Conservation (phyloP, 2,888 invertebrate species). For the Eremobia ochroleuca region DNA sequence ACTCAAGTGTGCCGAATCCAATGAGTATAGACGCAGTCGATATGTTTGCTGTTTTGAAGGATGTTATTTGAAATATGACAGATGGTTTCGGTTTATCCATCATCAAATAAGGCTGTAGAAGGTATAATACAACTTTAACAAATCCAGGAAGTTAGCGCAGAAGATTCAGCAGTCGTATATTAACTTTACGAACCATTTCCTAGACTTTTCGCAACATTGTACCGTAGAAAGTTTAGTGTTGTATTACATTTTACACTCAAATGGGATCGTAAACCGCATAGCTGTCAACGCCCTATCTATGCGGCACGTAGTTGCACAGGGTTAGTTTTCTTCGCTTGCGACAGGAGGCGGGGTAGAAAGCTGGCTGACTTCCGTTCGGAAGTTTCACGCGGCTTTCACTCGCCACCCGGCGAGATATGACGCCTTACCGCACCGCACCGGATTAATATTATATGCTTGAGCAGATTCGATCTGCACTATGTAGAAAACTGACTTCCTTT, state of each 20-base stretch:
- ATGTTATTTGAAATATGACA: conserved; percentile 43
- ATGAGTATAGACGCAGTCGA: conserved; percentile 13
- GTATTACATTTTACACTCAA: conserved; percentile 65
- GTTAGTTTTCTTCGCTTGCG: conserved; percentile 81
- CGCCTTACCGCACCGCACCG: conserved; percentile 72
- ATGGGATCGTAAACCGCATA: conserved; percentile 68
- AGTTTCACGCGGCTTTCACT: conserved; percentile 90
- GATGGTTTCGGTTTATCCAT: not conserved
- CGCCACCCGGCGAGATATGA: conserved; percentile 76
- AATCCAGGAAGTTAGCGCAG: conserved; percentile 37
- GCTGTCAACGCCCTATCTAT: conserved; percentile 67
- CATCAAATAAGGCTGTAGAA: not conserved
- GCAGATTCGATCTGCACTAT: conserved; percentile 72
- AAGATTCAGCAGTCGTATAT: conserved; percentile 36
- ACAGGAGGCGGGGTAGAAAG: conserved; percentile 88
- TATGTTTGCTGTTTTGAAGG: conserved; percentile 30
- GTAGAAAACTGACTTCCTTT: conserved; percentile 66
- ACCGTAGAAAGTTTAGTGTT: conserved; percentile 61
- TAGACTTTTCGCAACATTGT: conserved; percentile 54
- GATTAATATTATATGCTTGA: conserved; percentile 77
- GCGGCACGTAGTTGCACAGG: conserved; percentile 70
- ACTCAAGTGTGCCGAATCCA: conserved; percentile 34
- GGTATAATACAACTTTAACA: conserved; percentile 2
- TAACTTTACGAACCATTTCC: conserved; percentile 31
- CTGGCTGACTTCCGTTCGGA: conserved; percentile 86